Evolutionary conservation across 2,113 vertebrate genomes (phyloP).

Genomic region (Corythornis madagascariensis): DNA sequence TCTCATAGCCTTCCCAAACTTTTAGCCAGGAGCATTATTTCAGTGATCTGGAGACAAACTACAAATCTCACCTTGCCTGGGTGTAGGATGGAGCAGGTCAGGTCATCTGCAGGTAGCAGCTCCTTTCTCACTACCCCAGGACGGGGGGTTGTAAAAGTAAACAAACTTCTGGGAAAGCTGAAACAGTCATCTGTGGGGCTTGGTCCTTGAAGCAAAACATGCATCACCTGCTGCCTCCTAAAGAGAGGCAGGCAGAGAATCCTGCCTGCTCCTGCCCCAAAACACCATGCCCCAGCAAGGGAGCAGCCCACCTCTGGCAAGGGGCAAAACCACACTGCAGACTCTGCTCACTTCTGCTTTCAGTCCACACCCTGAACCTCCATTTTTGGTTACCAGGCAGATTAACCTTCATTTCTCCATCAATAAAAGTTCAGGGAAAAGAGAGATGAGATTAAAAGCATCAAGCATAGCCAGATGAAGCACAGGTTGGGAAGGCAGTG

Average conservation of each 20-base stretch:
- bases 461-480: neutral
- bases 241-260: neutral
- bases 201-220: neutral
- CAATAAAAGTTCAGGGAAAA: neutral
- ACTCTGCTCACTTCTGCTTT: neutral
- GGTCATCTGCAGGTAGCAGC: rapidly evolving
- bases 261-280: neutral
- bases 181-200: rapidly evolving
- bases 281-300: neutral
- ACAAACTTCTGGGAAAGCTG: neutral
- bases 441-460: neutral
- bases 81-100: neutral
- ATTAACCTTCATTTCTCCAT: neutral
- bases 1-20: neutral
- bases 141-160: neutral
- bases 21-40: neutral
- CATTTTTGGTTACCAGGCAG: neutral
- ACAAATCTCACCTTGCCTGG: neutral
- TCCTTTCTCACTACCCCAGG: neutral
- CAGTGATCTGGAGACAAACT: neutral
- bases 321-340: neutral
- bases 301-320: neutral
- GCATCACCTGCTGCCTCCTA: neutral
- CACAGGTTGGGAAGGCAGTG: neutral
- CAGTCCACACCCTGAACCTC: rapidly evolving